Evolutionary conservation across 2,797 vertebrate genomes (phyloP), one percentile per base, ranked within the genome.

Genomic region (Alouatta caraya): DNA sequence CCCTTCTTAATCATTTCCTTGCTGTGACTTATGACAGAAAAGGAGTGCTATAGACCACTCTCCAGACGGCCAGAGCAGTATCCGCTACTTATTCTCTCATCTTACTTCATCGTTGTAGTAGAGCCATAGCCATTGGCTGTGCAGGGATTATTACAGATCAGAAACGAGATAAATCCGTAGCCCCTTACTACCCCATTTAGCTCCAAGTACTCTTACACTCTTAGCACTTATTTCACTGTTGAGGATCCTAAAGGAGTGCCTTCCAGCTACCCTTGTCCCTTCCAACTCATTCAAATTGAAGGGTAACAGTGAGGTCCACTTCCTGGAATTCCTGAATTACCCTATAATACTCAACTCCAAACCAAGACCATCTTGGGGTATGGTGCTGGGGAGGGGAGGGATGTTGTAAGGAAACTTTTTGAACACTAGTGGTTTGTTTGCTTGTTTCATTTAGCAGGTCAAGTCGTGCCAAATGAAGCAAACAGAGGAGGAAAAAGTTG

Each of bases 1-100:
- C 59, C 37, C 50, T 89, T 83, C 76, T 95, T 97, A 98, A 96
- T 95, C 91, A 92, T 97, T 93, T 96, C 30, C 81, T 59, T 33
- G 70, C 83, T 92, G 5, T 88, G 96, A 94, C 95, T 96, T 93
- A 91, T 94, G 84, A 91, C 44, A 75, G 70, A 44, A 81, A 84
- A 92, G 39, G 5, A 57, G 48, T 30, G 39, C 39, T 80, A 5
- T 5, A 52, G 78, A 50, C 64, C 52, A 79, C 37, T 80, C 37
- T 90, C 8, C 39, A 75, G 59, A 24, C 59, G 57, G n/a, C 19
- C 26, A 28, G 37, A 80, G 59, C 5, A 24, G 64, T 48, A 46
- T 30, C 46, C 0, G 0, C 5, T n/a, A 7, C 15, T 24, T 70
- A 2, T 30, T 39, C 44, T 48, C 76, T 73, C 72, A 42, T 52